phyloP scores from a whole-genome alignment of 2,113 vertebrate species.

The Periophthalmus modestus region DNA sequence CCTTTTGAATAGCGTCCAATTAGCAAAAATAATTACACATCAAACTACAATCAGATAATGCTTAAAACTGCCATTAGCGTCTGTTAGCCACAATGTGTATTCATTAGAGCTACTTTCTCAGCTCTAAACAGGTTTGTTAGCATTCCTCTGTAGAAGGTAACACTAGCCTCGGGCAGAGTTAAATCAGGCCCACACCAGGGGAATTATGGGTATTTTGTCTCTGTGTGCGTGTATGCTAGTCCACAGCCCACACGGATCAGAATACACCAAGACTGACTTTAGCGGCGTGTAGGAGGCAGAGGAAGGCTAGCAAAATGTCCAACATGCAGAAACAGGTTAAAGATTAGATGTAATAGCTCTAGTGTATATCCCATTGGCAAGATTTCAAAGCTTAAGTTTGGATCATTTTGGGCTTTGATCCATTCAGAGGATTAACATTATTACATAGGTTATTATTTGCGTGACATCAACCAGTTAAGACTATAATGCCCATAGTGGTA shows the following conservation, averaged over 20 bases:
- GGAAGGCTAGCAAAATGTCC: not conserved
- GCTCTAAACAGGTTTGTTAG: constrained; percentile 5
- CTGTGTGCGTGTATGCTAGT: not conserved
- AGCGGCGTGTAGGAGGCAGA: not conserved
- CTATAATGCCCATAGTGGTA: not conserved
- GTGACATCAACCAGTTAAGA: not conserved
- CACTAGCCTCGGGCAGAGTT: constrained; percentile 15
- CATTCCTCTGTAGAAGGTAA: constrained; percentile 22
- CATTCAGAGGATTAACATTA: not conserved
- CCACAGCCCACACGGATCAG: not conserved
- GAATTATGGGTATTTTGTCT: constrained; percentile 3
- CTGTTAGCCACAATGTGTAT: not conserved
- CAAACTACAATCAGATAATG: not conserved
- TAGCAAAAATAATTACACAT: no score
- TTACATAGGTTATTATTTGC: not conserved
- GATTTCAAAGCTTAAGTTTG: not conserved
- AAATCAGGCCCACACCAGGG: constrained; percentile 14
- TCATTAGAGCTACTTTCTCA: constrained; percentile 10
- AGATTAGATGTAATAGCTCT: not conserved
- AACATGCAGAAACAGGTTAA: not conserved
- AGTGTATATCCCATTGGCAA: not conserved
- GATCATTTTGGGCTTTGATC: not conserved
- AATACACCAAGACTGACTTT: not conserved
- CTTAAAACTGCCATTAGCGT: not conserved
- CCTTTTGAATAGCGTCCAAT: no score